Conservation (phyloP, 2,888 invertebrate species). For the Thymelicus lineola region DNA sequence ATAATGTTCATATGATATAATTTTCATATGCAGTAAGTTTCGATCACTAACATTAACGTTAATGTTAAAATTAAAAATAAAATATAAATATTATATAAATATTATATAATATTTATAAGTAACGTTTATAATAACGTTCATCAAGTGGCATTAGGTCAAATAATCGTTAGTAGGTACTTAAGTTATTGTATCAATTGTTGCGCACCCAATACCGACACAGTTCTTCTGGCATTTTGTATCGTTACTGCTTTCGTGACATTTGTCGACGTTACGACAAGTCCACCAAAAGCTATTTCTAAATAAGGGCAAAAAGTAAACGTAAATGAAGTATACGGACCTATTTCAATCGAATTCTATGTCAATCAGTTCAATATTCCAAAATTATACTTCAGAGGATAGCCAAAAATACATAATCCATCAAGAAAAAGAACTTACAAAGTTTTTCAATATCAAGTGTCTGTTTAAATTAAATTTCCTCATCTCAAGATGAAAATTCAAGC, state of each 20-base stretch:
- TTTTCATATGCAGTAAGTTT: too few relatives aligned
- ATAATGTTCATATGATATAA: too few relatives aligned
- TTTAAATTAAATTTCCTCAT: conserved; percentile 2
- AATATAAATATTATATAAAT: too few relatives aligned
- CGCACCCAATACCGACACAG: not conserved
- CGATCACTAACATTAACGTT: too few relatives aligned
- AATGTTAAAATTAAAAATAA: too few relatives aligned
- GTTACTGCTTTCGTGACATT: conserved; percentile 16
- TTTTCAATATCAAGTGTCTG: conserved; percentile 1
- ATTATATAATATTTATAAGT: too few relatives aligned
- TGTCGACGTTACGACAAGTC: not conserved
- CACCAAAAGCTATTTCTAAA: not conserved
- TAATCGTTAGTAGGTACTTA: too few relatives aligned
- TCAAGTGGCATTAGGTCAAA: too few relatives aligned
- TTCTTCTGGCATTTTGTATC: conserved; percentile 3
- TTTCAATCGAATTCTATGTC: too few relatives aligned
- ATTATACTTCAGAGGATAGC: not conserved
- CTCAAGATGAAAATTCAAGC: not conserved
- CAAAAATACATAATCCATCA: not conserved
- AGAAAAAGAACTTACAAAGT: not conserved
- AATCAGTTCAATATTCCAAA: not conserved
- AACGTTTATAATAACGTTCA: too few relatives aligned
- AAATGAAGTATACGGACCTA: too few relatives aligned
- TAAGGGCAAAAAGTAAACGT: not conserved
- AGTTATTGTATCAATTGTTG: too few relatives aligned